phyloP scores from a whole-genome alignment of 2,113 vertebrate species.

The Climacteris rufus region DNA sequence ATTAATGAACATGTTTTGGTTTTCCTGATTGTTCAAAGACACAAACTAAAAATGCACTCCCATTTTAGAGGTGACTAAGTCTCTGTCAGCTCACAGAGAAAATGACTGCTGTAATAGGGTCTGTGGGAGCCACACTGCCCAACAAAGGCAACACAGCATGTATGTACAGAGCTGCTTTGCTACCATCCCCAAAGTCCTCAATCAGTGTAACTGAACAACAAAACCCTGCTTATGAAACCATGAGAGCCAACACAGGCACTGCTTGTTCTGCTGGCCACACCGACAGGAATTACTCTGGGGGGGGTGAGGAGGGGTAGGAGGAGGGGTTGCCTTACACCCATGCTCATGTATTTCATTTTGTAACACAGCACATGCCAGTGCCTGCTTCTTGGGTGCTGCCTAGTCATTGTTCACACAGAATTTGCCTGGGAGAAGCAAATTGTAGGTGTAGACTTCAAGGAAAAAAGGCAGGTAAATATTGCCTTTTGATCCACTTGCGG shows the following conservation, averaged over 20 bases:
- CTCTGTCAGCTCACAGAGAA: neutral
- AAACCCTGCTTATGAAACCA: conserved; percentile 54
- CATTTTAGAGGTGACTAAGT: neutral
- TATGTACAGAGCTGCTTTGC: conserved; percentile 33
- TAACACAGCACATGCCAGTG: neutral
- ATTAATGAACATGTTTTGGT: neutral
- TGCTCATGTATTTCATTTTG: neutral
- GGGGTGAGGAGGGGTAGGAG: neutral
- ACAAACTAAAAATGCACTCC: neutral
- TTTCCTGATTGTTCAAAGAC: neutral
- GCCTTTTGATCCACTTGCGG: neutral
- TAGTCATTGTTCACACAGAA: neutral
- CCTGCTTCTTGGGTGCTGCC: neutral
- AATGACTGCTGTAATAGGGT: neutral
- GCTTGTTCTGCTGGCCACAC: conserved; percentile 54
- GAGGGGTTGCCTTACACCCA: neutral
- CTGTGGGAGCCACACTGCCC: neutral
- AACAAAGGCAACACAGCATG: conserved; percentile 37
- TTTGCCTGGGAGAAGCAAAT: neutral
- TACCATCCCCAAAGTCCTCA: conserved; percentile 25
- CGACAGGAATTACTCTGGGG: conserved; percentile 1
- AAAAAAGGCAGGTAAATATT: neutral
- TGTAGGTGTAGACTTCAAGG: neutral
- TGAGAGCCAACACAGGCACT: conserved; percentile 20
- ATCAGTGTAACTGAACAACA: conserved; percentile 39